Evolutionary conservation across 2,113 vertebrate species (phyloP).

Genomic region (Brachypteracias leptosomus): DNA sequence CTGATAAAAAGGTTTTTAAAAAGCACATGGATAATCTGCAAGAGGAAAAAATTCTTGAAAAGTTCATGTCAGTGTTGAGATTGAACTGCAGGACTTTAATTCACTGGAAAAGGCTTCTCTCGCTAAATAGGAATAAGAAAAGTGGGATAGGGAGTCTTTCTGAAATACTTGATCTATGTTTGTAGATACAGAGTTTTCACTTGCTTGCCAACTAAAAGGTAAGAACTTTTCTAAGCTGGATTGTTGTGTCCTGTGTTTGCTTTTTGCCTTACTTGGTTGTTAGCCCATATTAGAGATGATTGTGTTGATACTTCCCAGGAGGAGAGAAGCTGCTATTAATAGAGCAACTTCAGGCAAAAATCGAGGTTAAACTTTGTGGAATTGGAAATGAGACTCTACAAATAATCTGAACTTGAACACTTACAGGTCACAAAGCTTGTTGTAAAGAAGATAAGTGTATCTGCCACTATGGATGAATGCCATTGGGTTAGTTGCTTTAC

Average conservation of each 20-base stretch:
- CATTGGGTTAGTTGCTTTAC: not conserved
- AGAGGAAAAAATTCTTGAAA: not conserved
- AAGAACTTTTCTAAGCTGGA: not conserved
- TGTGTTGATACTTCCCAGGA: conserved; percentile 1
- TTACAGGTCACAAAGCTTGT: not conserved
- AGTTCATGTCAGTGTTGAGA: not conserved
- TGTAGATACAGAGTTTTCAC: not conserved
- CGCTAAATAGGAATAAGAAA: not conserved
- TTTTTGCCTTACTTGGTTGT: not conserved
- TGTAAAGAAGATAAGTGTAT: not conserved
- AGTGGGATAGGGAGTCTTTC: not conserved
- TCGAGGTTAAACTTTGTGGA: not conserved
- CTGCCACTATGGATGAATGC: not conserved
- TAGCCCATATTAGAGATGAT: not conserved
- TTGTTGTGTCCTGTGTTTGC: not conserved
- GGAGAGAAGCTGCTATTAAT: not conserved
- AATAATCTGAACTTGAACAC: not conserved
- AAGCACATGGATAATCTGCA: not conserved
- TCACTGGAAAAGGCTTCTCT: not conserved
- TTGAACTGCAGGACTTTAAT: not conserved
- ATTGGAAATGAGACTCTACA: not conserved
- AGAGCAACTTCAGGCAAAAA: not conserved
- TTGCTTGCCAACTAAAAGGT: not conserved
- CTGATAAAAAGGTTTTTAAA: not conserved
- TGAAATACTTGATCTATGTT: not conserved